Base-by-base conservation (phyloP, 1,140 invertebrate species). In the Ericerus pela region DNA sequence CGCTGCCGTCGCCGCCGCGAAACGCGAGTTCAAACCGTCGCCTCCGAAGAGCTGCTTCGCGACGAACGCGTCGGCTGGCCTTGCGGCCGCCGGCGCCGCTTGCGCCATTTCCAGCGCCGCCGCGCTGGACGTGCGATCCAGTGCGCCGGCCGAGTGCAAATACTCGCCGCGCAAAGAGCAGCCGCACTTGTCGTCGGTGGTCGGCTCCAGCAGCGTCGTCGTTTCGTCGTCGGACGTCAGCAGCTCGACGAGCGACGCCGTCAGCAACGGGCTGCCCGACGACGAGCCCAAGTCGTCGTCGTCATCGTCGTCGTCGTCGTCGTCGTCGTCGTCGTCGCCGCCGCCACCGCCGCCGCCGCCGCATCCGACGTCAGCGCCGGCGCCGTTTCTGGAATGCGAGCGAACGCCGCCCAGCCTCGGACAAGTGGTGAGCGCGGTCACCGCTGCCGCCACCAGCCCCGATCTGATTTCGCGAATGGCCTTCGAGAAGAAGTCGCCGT, bases 361-460 rank as follows among this genome's bases (percentile, higher is more conserved):
- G 41, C 30, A n/a, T n/a, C n/a, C n/a, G n/a, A n/a, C n/a, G n/a
- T 54, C 30, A 14, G 38, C 29, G 22, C 41, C 51, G 55, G 43
- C 28, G n/a, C 27, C 10, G 37, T 52, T 51, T 41, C 59, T 57
- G n/a, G 54, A 41, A 8, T 54, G 36, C 22, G 29, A 57, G 43
- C 54, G 47, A 51, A 29, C 55, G n/a, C 55, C 56, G 14, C 56
- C 53, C 27, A 31, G 38, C 28, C 29, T 51, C 41, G 41, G 22
- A n/a, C n/a, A n/a, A n/a, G n/a, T n/a, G n/a, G n/a, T 54, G 22
- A 14, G 38, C 29, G 22, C 41, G 36, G 55, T 28, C 28, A 12
- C 27, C 10, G 37, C 54, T 51, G 31, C 59, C 57, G n/a, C 51
- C 43, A 8, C 54, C 54, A 51, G 29, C 55, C 24, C 55, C 56